These are phyloP conservation scores for Mesitornis unicolor DNA, from an alignment of 2,113 vertebrate species.

Conservation along the genomic window DNA sequence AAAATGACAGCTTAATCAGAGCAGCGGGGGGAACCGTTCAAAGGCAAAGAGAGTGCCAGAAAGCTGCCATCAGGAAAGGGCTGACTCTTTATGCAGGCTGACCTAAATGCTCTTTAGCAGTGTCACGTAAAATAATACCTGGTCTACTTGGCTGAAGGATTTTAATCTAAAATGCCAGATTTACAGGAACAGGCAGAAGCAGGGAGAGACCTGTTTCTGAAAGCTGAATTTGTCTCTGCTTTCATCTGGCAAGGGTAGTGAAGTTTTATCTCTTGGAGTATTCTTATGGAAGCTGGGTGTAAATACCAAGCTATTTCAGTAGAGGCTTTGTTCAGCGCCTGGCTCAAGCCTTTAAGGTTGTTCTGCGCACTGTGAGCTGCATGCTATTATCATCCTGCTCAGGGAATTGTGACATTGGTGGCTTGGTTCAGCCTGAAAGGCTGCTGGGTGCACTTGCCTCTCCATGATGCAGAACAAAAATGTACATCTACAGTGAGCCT, in stretches of 20 bases:
- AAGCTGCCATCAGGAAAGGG: not conserved
- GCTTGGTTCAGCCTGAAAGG: not conserved
- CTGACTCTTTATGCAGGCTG: not conserved
- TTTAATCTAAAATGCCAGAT: not conserved
- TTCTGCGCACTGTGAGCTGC: not conserved
- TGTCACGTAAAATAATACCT: not conserved
- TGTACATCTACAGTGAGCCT: not conserved
- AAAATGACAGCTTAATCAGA: not conserved
- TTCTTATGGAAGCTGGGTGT: not conserved
- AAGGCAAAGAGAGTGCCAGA: not conserved
- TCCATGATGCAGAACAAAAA: not conserved
- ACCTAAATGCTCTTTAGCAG: slow-evolving; percentile 2
- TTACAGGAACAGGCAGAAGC: not conserved
- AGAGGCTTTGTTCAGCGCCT: not conserved
- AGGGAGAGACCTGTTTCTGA: not conserved
- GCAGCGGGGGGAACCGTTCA: not conserved
- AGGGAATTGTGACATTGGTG: not conserved
- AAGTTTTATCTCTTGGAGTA: not conserved
- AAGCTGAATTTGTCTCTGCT: not conserved
- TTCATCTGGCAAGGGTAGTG: not conserved
- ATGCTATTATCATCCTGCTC: not conserved
- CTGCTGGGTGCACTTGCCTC: not conserved
- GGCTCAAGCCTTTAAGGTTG: not conserved
- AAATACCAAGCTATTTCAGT: not conserved
- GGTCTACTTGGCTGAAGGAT: not conserved